Conservation (phyloP, 2,113 vertebrate species). For the Tachysurus vachellii region DNA sequence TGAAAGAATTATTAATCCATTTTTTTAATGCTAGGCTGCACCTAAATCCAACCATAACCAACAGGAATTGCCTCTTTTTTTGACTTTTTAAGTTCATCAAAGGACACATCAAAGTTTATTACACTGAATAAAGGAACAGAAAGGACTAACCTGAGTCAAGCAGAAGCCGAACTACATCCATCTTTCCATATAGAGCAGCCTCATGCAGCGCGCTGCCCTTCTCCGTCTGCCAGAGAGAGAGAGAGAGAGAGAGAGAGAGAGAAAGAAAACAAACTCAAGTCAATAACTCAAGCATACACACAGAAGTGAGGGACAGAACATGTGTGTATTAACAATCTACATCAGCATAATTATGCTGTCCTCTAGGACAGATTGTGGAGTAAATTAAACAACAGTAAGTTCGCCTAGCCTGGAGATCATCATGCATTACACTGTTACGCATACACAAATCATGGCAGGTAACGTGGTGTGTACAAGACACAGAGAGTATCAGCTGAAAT, state of each 20-base stretch:
- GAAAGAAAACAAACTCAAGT: background rate
- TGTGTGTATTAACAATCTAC: conserved; percentile 4
- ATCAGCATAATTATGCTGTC: conserved; percentile 5
- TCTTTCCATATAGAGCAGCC: conserved; percentile 93
- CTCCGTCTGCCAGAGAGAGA: conserved; percentile 80
- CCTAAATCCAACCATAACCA: background rate
- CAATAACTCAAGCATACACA: background rate
- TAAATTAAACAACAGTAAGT: conserved; percentile 33
- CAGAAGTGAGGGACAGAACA: background rate
- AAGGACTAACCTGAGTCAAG: conserved; percentile 87
- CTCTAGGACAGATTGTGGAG: conserved; percentile 27
- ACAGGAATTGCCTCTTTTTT: background rate
- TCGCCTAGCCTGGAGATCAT: conserved; percentile 28
- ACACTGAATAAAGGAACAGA: background rate
- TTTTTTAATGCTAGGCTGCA: background rate
- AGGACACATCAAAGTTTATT: background rate
- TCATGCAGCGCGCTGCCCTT: conserved; percentile 96
- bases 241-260: conserved; percentile 34
- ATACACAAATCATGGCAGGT: background rate
- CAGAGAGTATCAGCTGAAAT: background rate
- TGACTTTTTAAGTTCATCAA: too few species aligned
- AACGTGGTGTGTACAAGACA: background rate
- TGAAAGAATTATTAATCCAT: background rate
- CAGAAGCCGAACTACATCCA: conserved; percentile 91
- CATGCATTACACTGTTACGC: conserved; percentile 19